These are phyloP conservation scores for Halcyon malimbica DNA, from an alignment of 2,113 vertebrate species.

Conservation along the genomic window DNA sequence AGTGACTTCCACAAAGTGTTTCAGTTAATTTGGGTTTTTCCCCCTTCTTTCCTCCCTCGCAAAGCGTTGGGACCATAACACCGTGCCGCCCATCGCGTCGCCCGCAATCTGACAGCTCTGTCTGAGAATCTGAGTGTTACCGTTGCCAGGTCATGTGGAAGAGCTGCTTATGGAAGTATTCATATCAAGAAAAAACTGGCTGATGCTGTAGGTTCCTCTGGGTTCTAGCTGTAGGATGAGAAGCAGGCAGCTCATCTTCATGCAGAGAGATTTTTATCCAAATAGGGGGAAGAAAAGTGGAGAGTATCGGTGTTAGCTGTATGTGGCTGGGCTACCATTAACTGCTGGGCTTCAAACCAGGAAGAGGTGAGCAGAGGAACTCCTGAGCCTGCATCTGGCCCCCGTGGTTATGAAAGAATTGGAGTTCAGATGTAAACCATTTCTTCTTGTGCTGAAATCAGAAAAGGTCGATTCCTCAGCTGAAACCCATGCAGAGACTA, in stretches of 20 bases:
- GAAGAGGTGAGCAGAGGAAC: background rate
- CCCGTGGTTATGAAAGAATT: background rate
- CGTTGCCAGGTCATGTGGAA: background rate
- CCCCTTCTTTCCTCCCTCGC: background rate
- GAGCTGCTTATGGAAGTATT: background rate
- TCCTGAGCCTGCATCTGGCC: background rate
- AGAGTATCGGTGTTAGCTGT: background rate
- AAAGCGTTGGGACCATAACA: background rate
- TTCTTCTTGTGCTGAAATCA: background rate
- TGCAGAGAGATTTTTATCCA: background rate
- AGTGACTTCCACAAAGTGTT: background rate
- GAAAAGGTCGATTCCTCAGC: background rate
- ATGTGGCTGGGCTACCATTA: background rate
- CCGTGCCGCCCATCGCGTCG: accelerated
- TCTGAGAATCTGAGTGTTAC: background rate
- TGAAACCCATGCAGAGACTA: background rate
- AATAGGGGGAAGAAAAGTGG: accelerated
- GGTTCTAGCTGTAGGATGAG: background rate
- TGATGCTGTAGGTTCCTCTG: background rate
- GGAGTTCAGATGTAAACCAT: background rate
- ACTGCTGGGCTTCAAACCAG: background rate
- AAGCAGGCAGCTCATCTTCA: background rate
- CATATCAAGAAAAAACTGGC: background rate
- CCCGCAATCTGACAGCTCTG: background rate
- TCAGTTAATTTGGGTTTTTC: background rate